These are phyloP conservation scores for Germaria angustata DNA, from an alignment of 2,888 invertebrate species.

Conservation along the genomic window DNA sequence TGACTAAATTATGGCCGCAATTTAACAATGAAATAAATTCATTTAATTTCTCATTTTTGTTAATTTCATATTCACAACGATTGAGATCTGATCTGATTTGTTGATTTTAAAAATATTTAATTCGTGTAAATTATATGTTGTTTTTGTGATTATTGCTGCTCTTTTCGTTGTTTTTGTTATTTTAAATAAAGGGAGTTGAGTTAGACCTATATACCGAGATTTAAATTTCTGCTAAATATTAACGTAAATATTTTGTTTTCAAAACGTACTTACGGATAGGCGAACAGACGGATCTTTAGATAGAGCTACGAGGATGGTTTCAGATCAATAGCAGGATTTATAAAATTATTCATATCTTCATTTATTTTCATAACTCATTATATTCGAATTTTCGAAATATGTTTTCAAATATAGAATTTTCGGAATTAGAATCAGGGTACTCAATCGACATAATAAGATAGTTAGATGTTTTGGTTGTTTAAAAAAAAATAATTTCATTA, in stretches of 20 bases:
- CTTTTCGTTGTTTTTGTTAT: background rate
- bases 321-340: too few species aligned
- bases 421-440: too few species aligned
- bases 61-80: slow-evolving; percentile 28
- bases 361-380: too few species aligned
- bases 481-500: too few species aligned
- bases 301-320: background rate
- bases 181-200: slow-evolving; percentile 29
- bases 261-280: background rate
- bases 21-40: slow-evolving; percentile 65
- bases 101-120: slow-evolving; percentile 62
- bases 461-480: too few species aligned
- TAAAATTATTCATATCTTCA: too few species aligned
- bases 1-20: slow-evolving; percentile 60
- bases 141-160: slow-evolving; percentile 4
- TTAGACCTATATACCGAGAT: background rate
- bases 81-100: slow-evolving; percentile 63
- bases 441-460: too few species aligned
- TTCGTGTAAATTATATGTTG: slow-evolving; percentile 61
- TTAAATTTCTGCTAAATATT: slow-evolving; percentile 56
- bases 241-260: slow-evolving; percentile 49
- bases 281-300: background rate
- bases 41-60: slow-evolving; percentile 49
- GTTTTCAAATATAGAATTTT: too few species aligned
- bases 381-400: too few species aligned